These are phyloP conservation scores for Microtus oregoni DNA, from an alignment of 2,113 vertebrate species.

Conservation along the genomic window DNA sequence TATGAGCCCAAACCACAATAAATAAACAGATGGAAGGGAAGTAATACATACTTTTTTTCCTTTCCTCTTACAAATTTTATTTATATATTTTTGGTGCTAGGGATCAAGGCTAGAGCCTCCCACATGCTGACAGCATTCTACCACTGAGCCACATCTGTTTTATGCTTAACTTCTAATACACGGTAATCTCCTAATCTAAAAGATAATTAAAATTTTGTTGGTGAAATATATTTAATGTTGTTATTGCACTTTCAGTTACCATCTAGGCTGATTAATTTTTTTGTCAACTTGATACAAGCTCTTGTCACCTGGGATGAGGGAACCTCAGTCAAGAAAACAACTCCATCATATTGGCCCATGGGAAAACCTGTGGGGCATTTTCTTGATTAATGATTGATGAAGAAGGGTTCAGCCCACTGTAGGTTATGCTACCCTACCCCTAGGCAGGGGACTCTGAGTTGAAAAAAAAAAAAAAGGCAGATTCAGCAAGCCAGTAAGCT, in stretches of 20 bases:
- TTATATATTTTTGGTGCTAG: background rate
- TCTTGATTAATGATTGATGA: background rate
- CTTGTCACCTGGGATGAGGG: background rate
- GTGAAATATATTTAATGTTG: background rate
- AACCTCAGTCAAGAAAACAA: background rate
- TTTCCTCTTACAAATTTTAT: background rate
- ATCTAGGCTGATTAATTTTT: too few species aligned
- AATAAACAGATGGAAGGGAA: background rate
- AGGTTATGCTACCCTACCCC: background rate
- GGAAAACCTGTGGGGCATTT: background rate
- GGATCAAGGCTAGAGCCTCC: background rate
- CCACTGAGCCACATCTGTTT: background rate
- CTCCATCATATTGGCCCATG: background rate
- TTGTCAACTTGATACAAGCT: background rate
- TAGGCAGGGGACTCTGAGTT: background rate
- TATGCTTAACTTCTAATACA: background rate
- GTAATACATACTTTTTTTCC: background rate
- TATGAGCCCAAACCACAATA: background rate
- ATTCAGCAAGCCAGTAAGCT: background rate
- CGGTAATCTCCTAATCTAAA: background rate
- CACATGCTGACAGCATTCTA: background rate
- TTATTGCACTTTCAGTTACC: background rate
- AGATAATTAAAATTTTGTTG: background rate
- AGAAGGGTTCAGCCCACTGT: background rate
- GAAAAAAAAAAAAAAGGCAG: background rate